Conservation (phyloP, 2,888 invertebrate genomes). For the Seladonia tumulorum region DNA sequence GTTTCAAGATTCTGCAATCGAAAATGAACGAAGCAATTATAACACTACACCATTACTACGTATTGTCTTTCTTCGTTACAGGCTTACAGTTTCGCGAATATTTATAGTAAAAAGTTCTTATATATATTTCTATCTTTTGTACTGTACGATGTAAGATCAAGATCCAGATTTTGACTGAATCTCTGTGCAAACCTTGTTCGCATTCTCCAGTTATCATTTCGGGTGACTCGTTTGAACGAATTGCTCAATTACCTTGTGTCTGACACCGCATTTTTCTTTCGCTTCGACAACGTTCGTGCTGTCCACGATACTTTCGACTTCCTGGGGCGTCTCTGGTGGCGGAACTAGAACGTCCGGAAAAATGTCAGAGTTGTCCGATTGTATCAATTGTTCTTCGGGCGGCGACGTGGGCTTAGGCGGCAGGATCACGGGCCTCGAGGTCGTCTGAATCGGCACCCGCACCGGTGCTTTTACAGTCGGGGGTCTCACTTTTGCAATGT, state of each 20-base stretch:
- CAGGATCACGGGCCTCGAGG: background rate
- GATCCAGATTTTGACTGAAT: slow-evolving; percentile 1
- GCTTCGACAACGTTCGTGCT: background rate
- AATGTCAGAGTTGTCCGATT: slow-evolving; percentile 17
- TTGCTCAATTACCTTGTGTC: slow-evolving; percentile 80
- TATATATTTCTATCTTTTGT: too few relatives aligned
- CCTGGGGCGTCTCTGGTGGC: slow-evolving; percentile 22
- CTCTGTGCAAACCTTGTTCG: background rate
- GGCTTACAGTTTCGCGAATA: background rate
- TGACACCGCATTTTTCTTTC: slow-evolving; percentile 79
- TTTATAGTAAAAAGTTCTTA: background rate
- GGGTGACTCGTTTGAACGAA: background rate
- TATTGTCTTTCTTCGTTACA: background rate
- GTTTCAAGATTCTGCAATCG: slow-evolving; percentile 72
- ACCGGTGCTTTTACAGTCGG: slow-evolving; percentile 63
- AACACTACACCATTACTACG: background rate
- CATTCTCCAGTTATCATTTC: background rate
- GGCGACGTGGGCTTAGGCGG: background rate
- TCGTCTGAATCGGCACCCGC: slow-evolving; percentile 18
- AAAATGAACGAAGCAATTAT: slow-evolving; percentile 54
- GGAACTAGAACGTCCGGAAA: slow-evolving; percentile 20
- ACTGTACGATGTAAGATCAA: background rate
- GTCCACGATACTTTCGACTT: background rate
- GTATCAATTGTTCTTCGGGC: background rate
- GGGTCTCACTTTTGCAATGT: slow-evolving; percentile 75